phyloP scores from a whole-genome alignment of 2,888 invertebrate genomes.

The Arge pagana region DNA sequence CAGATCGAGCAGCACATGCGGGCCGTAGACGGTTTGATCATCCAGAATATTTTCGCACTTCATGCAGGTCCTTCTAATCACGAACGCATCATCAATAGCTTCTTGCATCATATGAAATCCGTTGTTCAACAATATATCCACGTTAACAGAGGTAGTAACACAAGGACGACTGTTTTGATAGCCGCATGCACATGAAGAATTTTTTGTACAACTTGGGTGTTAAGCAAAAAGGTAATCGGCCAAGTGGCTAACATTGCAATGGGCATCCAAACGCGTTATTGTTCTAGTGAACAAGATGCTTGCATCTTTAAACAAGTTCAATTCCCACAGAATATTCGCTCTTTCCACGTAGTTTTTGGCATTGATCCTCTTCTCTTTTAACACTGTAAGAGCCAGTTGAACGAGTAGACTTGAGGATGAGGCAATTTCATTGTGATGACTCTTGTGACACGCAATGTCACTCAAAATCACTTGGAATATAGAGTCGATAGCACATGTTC shows the following conservation, averaged over 20 bases:
- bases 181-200: slow-evolving; percentile 7
- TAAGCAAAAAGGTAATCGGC: slow-evolving; percentile 5
- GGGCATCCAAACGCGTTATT: slow-evolving; percentile 4
- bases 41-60: slow-evolving; percentile 2
- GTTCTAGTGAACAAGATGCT: background rate
- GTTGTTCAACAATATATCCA: slow-evolving; percentile 1
- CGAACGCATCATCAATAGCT: slow-evolving; percentile 2
- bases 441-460: slow-evolving; percentile 5
- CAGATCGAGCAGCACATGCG: slow-evolving; percentile 3
- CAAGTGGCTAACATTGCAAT: slow-evolving; percentile 8
- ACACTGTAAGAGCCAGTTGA: slow-evolving; percentile 2
- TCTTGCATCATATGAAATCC: slow-evolving; percentile 9
- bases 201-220: background rate
- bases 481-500: slow-evolving; percentile 12
- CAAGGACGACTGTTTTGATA: background rate
- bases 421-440: background rate
- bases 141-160: background rate
- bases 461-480: slow-evolving; percentile 3
- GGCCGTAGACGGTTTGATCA: slow-evolving; percentile 2
- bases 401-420: background rate
- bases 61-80: slow-evolving; percentile 4
- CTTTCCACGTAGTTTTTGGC: slow-evolving; percentile 3
- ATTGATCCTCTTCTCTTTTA: slow-evolving; percentile 1
- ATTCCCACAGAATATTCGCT: background rate
- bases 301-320: background rate